A percentile compares a stretch with the other conserved stretches of the same genome.
These are phyloP conservation scores for Dendrolimus punctatus DNA, from an alignment of 1,140 invertebrate species.

Conservation along the genomic window DNA sequence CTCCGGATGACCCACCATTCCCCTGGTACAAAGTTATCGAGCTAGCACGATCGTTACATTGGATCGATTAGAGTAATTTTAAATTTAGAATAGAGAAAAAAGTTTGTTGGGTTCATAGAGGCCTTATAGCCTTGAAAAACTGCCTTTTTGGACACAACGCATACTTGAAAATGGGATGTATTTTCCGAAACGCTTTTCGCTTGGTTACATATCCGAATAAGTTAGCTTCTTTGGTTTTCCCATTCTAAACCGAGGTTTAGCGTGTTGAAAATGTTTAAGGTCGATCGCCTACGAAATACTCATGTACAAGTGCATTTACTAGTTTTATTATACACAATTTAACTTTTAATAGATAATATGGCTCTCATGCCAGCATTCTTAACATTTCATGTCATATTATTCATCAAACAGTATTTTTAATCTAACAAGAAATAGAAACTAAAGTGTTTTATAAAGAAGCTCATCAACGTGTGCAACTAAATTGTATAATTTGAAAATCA, in stretches of 20 bases:
- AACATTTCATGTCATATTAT: too few species aligned
- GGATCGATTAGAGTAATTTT: constrained; percentile 63
- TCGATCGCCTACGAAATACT: constrained; percentile 26
- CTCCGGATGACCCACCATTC: constrained; percentile 72
- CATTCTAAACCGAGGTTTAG: constrained; percentile 35
- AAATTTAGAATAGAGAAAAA: constrained; percentile 29
- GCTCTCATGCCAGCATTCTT: too few species aligned
- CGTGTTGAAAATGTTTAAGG: constrained; percentile 24
- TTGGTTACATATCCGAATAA: constrained; percentile 24
- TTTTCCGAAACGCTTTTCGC: constrained; percentile 36
- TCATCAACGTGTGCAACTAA: too few species aligned
- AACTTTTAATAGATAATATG: constrained; percentile 1
- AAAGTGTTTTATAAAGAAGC: too few species aligned
- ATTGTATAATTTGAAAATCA: too few species aligned
- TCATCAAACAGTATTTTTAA: too few species aligned
- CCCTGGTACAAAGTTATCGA: constrained; percentile 82
- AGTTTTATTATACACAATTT: constrained; percentile 12
- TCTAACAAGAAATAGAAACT: too few species aligned
- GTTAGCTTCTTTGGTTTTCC: constrained; percentile 26
- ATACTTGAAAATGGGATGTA: constrained; percentile 36
- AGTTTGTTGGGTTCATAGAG: constrained; percentile 63
- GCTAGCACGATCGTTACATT: constrained; percentile 74
- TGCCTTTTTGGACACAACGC: constrained; percentile 60
- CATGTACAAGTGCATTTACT: constrained; percentile 32
- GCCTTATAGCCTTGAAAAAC: constrained; percentile 28